Conservation (phyloP, 2,888 invertebrate species). For the Nineta flava region DNA sequence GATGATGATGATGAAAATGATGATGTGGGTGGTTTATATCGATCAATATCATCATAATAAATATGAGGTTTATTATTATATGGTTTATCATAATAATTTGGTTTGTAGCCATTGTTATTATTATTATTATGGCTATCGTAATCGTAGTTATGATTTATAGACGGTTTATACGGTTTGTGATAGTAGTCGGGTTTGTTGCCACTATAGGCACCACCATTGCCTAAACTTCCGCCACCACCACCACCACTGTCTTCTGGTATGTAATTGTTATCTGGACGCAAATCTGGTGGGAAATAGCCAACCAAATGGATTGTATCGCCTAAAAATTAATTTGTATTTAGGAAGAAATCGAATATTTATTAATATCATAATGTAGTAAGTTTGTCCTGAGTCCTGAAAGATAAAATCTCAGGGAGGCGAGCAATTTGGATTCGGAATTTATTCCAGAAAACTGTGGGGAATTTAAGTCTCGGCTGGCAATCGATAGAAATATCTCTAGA, state of each 20-base stretch:
- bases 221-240: not conserved
- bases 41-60: not conserved
- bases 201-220: not conserved
- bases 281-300: slow-evolving; percentile 25
- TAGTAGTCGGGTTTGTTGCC: not conserved
- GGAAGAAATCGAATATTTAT: no score
- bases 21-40: not conserved
- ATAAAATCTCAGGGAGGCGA: no score
- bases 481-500: no score
- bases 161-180: not conserved
- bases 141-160: not conserved
- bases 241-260: slow-evolving; percentile 1
- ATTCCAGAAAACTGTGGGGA: no score
- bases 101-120: not conserved
- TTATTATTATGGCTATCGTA: not conserved
- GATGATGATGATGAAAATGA: not conserved
- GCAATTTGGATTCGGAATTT: no score
- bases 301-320: slow-evolving; percentile 28
- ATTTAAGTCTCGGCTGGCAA: no score
- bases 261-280: slow-evolving; percentile 17
- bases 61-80: not conserved
- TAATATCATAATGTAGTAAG: no score
- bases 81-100: not conserved
- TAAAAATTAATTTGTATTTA: slow-evolving; percentile 6
- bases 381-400: no score